phyloP scores from a whole-genome alignment of 2,888 invertebrate species.

The Vanessa cardui region DNA sequence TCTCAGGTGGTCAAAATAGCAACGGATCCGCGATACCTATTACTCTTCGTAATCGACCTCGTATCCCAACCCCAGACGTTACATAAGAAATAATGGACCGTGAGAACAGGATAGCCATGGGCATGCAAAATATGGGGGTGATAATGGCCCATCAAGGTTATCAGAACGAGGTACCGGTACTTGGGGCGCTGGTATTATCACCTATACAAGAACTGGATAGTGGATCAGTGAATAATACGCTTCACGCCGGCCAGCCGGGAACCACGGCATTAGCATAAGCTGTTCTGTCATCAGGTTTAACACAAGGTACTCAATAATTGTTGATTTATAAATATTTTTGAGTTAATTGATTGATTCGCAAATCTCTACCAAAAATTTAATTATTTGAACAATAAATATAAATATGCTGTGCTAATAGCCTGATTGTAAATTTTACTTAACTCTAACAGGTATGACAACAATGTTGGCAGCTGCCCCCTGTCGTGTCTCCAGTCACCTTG shows the following conservation, averaged over 20 bases:
- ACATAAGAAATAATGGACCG: constrained; percentile 90
- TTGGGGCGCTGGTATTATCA: constrained; percentile 89
- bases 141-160: constrained; percentile 87
- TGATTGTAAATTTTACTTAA: not conserved
- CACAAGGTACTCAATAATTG: constrained; percentile 40
- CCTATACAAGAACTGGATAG: constrained; percentile 93
- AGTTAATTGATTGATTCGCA: no score
- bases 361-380: no score
- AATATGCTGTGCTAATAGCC: not conserved
- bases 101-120: constrained; percentile 85
- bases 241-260: constrained; percentile 88
- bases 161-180: constrained; percentile 86
- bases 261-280: constrained; percentile 91
- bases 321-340: no score
- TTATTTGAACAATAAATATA: no score
- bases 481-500: constrained; percentile 77
- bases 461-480: constrained; percentile 75
- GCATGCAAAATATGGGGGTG: constrained; percentile 84
- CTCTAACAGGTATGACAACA: constrained; percentile 63
- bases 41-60: constrained; percentile 89
- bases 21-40: constrained; percentile 86
- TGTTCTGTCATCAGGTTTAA: constrained; percentile 85
- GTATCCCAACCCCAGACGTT: constrained; percentile 94
- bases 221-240: constrained; percentile 87
- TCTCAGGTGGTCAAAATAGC: constrained; percentile 85